phyloP scores from a whole-genome alignment of 1,140 invertebrate genomes.

The Panagrolaimus sp. region DNA sequence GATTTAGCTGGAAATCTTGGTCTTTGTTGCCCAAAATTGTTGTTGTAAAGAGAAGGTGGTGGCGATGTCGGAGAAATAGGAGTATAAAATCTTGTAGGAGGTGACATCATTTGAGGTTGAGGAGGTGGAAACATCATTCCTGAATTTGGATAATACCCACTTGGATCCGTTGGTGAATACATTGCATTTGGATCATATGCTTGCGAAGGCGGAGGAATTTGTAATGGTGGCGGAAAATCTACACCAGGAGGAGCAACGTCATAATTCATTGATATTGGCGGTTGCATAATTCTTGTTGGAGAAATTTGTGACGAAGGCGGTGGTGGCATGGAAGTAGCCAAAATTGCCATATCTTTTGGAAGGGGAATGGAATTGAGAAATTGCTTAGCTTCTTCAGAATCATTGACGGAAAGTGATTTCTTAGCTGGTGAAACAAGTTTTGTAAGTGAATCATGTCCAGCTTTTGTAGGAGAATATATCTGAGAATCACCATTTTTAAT shows the following conservation, averaged over 20 bases:
- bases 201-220: not conserved
- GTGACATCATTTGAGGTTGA: slow-evolving; percentile 4
- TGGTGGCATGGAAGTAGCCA: not conserved
- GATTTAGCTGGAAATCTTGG: not conserved
- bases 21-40: not conserved
- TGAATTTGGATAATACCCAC: not conserved
- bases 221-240: not conserved
- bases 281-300: not conserved
- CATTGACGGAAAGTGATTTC: not conserved
- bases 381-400: not conserved
- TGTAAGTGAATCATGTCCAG: not conserved
- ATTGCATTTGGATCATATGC: not conserved
- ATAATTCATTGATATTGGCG: not conserved
- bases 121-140: not conserved
- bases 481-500: too few relatives aligned
- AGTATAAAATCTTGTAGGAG: not conserved
- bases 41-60: not conserved
- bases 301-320: not conserved
- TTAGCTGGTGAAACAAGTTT: not conserved
- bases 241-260: slow-evolving; percentile 7
- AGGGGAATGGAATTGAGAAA: slow-evolving; percentile 4
- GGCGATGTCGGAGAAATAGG: not conserved
- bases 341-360: not conserved
- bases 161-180: not conserved
- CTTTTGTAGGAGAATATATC: not conserved